Evolutionary conservation across 2,113 vertebrate genomes (phyloP), one percentile per base, ranked within the genome.

Genomic region (Ailurus styani): DNA sequence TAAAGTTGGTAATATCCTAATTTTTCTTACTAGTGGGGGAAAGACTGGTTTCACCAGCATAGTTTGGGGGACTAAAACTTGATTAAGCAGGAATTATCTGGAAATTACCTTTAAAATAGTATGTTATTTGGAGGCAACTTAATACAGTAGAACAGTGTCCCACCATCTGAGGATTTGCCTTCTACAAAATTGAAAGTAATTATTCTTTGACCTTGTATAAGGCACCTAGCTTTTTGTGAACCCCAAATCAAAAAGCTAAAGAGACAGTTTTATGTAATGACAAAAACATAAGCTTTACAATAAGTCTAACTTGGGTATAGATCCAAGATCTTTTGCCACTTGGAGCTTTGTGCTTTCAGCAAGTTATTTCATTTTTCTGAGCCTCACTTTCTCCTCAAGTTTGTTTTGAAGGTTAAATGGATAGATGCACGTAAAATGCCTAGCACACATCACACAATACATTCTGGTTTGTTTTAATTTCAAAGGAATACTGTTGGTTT

Each of bases 181-280:
- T 87, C 52, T 87, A 10, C 15, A 54, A n/a, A 1, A 40, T 25
- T 66, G 64, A 68, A 95, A 91, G 27, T 95, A 79, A 79, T 88
- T 93, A 90, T 86, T 97, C 52, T 97, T 93, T 96, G 75, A 90
- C 55, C 10, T 78, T 57, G 2, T 72, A 60, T 77, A 60, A 96
- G 40, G 25, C 40, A 64, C 31, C 50, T 79, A 40, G 66, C 37
- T 88, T 95, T 97, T 79, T 88, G 52, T 68, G 54, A 75, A 72
- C 25, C 47, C 31, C 82, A 62, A 68, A 37, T 87, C 37, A 73
- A 34, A 93, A 91, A 91, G 40, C 42, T 66, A 21, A 93, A 87
- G 75, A 95, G 25, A 3, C 31, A 70, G 4, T 78, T 3, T 75
- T 88, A 45, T 40, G 10, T 64, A 83, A 78, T 78, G 34, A 87